Evolutionary conservation across 53 echinoderm and acorn worm species (phyloP).

Genomic region (Apostichopus leukothele): DNA sequence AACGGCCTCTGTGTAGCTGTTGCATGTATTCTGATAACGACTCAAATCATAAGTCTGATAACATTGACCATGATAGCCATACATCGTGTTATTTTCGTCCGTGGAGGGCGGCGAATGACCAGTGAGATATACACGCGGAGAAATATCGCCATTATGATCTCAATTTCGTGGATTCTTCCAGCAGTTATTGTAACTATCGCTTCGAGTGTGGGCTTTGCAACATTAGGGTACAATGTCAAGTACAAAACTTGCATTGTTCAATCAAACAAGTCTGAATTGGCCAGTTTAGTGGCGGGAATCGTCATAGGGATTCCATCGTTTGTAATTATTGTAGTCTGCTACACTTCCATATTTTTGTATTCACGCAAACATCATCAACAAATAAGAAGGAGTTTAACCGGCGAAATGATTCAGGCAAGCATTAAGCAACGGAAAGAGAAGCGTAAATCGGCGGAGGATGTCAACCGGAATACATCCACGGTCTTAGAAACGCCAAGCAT

Average conservation of each 20-base stretch:
- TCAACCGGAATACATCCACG: neutral
- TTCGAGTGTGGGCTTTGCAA: neutral
- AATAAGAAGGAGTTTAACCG: neutral
- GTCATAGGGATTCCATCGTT: slow-evolving; percentile 11
- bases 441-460: no score
- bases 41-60: slow-evolving; percentile 10
- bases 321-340: neutral
- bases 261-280: neutral
- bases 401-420: neutral
- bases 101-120: neutral
- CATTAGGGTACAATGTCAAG: slow-evolving; percentile 18
- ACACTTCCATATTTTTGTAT: neutral
- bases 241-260: slow-evolving; percentile 11
- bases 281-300: slow-evolving; percentile 15
- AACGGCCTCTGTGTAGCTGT: neutral
- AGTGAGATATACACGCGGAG: neutral
- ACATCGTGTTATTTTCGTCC: neutral
- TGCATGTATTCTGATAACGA: neutral
- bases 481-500: neutral
- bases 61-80: slow-evolving; percentile 4
- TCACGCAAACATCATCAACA: neutral
- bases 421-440: neutral
- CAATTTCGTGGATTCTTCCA: slow-evolving; percentile 26
- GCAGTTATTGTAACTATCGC: neutral
- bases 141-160: neutral